These are phyloP conservation scores for Potamarius usumacintae DNA, from an alignment of 2,113 vertebrate species.

Conservation along the genomic window DNA sequence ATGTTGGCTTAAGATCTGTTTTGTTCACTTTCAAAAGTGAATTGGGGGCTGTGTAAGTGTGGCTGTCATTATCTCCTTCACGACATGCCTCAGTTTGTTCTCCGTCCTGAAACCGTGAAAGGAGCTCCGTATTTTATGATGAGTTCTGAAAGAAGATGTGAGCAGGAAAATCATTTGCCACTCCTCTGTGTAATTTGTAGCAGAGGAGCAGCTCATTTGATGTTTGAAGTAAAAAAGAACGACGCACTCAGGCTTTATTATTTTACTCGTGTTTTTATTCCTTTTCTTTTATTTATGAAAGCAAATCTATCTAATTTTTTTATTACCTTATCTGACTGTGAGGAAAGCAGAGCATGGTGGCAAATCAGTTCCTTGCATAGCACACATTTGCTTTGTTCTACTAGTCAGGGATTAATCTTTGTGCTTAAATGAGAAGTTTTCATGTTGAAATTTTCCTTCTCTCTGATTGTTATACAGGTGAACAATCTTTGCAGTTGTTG, in stretches of 20 bases:
- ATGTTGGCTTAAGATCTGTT: background rate
- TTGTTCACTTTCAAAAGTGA: constrained; percentile 10
- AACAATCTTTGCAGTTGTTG: background rate
- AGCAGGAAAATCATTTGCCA: constrained; percentile 51
- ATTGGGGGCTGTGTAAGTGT: constrained; percentile 40
- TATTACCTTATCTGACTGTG: constrained; percentile 9
- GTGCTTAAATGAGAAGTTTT: constrained; percentile 11
- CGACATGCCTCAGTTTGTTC: constrained; percentile 20
- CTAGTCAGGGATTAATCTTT: constrained; percentile 32
- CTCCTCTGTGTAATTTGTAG: constrained; percentile 32
- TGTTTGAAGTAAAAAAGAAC: constrained; percentile 50
- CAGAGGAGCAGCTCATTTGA: constrained; percentile 51
- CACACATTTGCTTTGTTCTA: constrained; percentile 35
- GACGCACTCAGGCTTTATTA: constrained; percentile 6
- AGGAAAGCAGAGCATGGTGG: constrained; percentile 26
- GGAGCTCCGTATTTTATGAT: constrained; percentile 16
- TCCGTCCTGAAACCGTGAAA: constrained; percentile 26
- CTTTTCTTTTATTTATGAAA: background rate
- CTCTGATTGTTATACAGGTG: background rate
- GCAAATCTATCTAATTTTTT: constrained; percentile 30
- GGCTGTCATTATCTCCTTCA: background rate
- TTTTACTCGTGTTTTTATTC: constrained; percentile 2
- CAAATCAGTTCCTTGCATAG: constrained; percentile 24
- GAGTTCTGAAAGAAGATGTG: constrained; percentile 40
- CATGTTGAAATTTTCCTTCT: background rate